These are phyloP conservation scores for Leptinotarsa rubiginosa DNA, from an alignment of 2,888 invertebrate genomes.

Conservation along the genomic window DNA sequence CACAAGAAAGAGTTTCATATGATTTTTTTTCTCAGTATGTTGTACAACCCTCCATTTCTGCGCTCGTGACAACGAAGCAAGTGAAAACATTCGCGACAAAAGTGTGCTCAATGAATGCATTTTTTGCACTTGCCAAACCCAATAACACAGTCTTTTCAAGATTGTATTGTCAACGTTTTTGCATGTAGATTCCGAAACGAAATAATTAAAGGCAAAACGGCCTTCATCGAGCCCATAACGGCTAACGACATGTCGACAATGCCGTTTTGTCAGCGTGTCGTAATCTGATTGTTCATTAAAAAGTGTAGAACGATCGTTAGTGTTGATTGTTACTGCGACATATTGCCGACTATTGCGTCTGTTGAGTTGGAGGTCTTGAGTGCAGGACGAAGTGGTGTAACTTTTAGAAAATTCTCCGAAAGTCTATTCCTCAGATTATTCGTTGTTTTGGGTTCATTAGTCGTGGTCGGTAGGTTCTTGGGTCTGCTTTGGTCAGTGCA, in stretches of 20 bases:
- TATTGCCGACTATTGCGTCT: constrained; percentile 42
- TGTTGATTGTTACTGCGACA: constrained; percentile 54
- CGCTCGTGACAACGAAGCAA: constrained; percentile 3
- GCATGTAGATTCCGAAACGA: constrained; percentile 41
- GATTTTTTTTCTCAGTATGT: too few species aligned
- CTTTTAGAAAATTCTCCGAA: not conserved
- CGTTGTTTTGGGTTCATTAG: too few species aligned
- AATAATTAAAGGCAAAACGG: constrained; percentile 49
- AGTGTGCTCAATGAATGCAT: constrained; percentile 42
- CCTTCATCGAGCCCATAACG: constrained; percentile 46
- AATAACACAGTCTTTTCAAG: constrained; percentile 39
- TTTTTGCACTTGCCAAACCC: constrained; percentile 39
- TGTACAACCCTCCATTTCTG: not conserved
- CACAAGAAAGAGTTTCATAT: too few species aligned
- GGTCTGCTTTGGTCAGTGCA: too few species aligned
- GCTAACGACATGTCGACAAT: constrained; percentile 51
- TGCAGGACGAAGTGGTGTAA: constrained; percentile 9
- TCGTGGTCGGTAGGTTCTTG: too few species aligned
- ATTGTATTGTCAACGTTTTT: constrained; percentile 39
- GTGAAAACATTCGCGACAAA: constrained; percentile 31
- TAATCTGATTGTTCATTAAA: constrained; percentile 57
- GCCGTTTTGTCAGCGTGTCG: constrained; percentile 47
- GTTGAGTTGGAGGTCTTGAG: constrained; percentile 35
- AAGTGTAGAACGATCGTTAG: constrained; percentile 56
- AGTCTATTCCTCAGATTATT: too few species aligned